Evolutionary conservation across 2,888 invertebrate species (phyloP), one percentile per base, ranked within the genome.

Genomic region (Carterocephalus palaemon): DNA sequence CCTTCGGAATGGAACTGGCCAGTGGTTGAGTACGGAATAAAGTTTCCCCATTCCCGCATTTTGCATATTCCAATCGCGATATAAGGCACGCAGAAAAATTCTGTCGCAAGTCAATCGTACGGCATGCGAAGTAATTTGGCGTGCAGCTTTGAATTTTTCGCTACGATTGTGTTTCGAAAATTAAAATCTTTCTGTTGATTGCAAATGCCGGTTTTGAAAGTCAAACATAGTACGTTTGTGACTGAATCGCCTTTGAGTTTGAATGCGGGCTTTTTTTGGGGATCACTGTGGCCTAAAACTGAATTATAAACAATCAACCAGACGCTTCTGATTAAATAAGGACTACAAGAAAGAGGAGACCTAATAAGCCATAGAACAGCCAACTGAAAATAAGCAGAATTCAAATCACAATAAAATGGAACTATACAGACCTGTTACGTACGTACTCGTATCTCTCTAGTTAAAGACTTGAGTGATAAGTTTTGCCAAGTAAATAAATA

Each of bases 1-100:
- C 73, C 62, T 74, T 74, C 55, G 69, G 59, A 77, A 77, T 70
- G 69, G 68, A 69, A 66, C 71, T 67, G 70, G 67, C 67, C 75
- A 72, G 65, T 72, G 70, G 68, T 70, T 73, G 67, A 69, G 68
- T 68, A 59, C 64, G 70, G 62, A 59, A 68, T 67, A 71, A 79
- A 80, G 73, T 81, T 78, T 77, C 68, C 70, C 72, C 69, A 73
- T 76, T 64, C 53, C 42, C 24, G 49, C 46, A 65, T 70, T 74
- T 65, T 69, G 69, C 64, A 67, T 69, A 63, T 63, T 60, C 59
- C 59, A 59, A 61, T 60, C 60, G 64, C 59, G 60, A 56, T 51
- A 50, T 62, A 63, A 68, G 61, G 59, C 60, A 56, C 56, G 56
- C 54, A 56, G 49, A 56, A 53, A 54, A 54, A 56, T 51, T 45